These are phyloP conservation scores for Crenichthys baileyi DNA, from an alignment of 2,797 vertebrate genomes.

Conservation along the genomic window DNA sequence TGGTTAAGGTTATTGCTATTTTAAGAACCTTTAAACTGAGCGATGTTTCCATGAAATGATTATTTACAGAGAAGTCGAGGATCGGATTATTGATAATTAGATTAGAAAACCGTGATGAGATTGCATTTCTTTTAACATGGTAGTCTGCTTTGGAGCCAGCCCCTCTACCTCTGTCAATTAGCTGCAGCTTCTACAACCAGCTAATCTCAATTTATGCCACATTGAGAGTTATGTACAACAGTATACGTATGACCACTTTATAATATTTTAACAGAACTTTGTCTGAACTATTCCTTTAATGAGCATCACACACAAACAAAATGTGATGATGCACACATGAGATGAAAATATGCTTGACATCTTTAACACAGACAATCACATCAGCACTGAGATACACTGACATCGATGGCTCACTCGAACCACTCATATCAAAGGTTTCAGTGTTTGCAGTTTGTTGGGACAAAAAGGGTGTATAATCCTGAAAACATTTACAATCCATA, in stretches of 20 bases:
- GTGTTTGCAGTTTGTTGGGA: constrained; percentile 9
- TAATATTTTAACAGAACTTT: neutral
- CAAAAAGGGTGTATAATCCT: constrained; percentile 8
- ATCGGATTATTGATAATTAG: no score
- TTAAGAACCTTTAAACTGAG: no score
- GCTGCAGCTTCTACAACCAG: neutral
- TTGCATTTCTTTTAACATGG: neutral
- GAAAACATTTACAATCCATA: constrained; percentile 1
- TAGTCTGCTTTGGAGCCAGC: neutral
- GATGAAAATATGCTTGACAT: constrained; percentile 32
- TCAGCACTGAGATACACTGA: constrained; percentile 44
- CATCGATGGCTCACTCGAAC: constrained; percentile 55
- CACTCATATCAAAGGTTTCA: constrained; percentile 10
- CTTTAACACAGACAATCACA: constrained; percentile 35
- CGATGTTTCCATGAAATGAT: no score
- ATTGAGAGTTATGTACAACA: neutral
- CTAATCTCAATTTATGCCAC: neutral
- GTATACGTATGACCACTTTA: no score
- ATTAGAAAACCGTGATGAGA: neutral
- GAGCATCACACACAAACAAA: constrained; percentile 38
- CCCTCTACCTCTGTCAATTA: neutral
- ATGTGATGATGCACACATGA: constrained; percentile 31
- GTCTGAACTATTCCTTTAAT: neutral
- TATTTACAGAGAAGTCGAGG: no score
- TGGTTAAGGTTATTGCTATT: neutral